phyloP scores from a whole-genome alignment of 1,140 invertebrate species.

The Telenomus remus region DNA sequence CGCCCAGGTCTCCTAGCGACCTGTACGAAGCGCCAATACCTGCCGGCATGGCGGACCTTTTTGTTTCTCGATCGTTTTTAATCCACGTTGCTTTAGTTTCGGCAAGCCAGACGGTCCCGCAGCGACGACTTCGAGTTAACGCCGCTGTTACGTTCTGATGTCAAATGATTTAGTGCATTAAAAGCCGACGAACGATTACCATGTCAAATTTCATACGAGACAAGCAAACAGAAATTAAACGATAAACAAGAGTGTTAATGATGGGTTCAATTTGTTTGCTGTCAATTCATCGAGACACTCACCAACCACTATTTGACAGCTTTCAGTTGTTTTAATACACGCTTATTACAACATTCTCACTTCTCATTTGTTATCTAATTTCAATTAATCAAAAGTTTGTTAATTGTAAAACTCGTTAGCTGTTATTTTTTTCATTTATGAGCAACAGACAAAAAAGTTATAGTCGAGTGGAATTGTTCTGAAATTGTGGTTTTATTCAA shows the following conservation, averaged over 20 bases:
- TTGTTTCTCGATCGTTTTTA: constrained; percentile 43
- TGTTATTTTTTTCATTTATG: too few species aligned
- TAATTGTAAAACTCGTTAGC: too few species aligned
- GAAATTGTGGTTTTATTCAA: too few species aligned
- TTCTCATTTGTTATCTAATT: too few species aligned
- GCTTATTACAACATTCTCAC: too few species aligned
- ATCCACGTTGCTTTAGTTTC: constrained; percentile 43
- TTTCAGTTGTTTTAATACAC: not conserved
- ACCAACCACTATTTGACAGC: constrained; percentile 13
- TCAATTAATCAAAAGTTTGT: too few species aligned
- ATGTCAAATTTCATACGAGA: constrained; percentile 70
- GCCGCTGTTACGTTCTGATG: constrained; percentile 24
- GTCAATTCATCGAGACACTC: constrained; percentile 22
- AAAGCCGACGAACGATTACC: constrained; percentile 60
- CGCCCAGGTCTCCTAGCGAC: constrained; percentile 77
- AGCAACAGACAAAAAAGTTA: too few species aligned
- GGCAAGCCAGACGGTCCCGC: not conserved
- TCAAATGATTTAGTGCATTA: constrained; percentile 47
- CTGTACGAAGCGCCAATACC: constrained; percentile 80
- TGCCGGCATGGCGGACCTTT: constrained; percentile 76
- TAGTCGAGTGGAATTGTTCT: too few species aligned
- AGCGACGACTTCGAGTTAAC: constrained; percentile 6
- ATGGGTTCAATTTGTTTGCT: not conserved
- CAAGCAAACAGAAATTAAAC: constrained; percentile 65
- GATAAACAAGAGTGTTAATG: constrained; percentile 59